Evolutionary conservation across 2,888 invertebrate genomes (phyloP).

Genomic region (Aphodius granarius): DNA sequence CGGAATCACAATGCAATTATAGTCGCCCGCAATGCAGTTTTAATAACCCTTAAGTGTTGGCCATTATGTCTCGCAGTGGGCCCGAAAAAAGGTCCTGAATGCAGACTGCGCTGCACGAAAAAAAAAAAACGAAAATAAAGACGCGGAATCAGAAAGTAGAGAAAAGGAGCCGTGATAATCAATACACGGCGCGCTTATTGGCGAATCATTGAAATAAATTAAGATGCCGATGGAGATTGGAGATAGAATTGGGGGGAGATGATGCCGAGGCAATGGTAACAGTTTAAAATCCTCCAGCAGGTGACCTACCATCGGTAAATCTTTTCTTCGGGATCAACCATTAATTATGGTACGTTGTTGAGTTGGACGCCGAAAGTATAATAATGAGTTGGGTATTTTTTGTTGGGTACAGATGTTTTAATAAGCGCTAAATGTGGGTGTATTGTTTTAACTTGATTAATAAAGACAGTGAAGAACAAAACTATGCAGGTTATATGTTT

Average conservation of each 20-base stretch:
- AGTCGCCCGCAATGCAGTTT: not conserved
- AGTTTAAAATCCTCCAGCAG: not conserved
- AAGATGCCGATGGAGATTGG: not conserved
- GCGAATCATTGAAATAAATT: not conserved
- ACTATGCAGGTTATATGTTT: not conserved
- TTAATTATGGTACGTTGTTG: constrained; percentile 15
- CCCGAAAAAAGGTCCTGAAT: not conserved
- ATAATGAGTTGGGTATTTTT: not conserved
- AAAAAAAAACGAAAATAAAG: not conserved
- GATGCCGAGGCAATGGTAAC: not conserved
- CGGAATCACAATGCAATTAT: not conserved
- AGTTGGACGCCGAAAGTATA: constrained; percentile 8
- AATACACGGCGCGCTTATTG: not conserved
- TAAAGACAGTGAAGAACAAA: too few relatives aligned
- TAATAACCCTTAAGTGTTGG: not conserved
- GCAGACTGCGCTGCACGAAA: not conserved
- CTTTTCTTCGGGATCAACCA: constrained; percentile 13
- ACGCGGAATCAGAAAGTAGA: not conserved
- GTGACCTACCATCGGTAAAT: constrained; percentile 11
- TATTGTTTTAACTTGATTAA: not conserved
- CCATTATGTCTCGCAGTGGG: not conserved
- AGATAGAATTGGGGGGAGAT: not conserved
- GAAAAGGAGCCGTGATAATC: not conserved
- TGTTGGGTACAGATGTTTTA: not conserved
- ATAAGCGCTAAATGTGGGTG: not conserved